phyloP scores from a whole-genome alignment of 1,140 invertebrate genomes.

The Drosophila hydei region DNA sequence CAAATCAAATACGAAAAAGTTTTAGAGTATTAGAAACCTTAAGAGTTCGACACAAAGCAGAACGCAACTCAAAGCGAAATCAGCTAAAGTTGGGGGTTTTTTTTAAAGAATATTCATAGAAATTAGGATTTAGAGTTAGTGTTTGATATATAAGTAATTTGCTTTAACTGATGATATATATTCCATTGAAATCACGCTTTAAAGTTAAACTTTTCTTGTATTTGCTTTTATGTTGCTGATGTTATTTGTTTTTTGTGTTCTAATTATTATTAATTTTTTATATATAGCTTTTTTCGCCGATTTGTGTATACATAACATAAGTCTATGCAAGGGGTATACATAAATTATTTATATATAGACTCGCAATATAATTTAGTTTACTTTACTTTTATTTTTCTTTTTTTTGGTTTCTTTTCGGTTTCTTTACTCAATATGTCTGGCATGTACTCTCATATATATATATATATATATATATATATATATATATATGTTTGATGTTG shows the following conservation, averaged over 20 bases:
- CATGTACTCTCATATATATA: constrained; percentile 35
- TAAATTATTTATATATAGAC: constrained; percentile 48
- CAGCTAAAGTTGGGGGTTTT: constrained; percentile 1
- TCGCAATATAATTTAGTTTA: constrained; percentile 63
- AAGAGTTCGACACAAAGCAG: constrained; percentile 31
- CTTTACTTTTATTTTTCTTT: constrained; percentile 44
- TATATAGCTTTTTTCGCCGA: constrained; percentile 24
- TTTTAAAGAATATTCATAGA: neutral
- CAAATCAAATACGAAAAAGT: constrained; percentile 38
- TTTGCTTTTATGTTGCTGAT: constrained; percentile 73
- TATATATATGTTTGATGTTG: constrained; percentile 21
- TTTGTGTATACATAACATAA: constrained; percentile 71
- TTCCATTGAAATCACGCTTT: constrained; percentile 81
- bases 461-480: too few relatives aligned
- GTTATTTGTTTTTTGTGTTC: constrained; percentile 40
- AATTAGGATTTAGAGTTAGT: constrained; percentile 30
- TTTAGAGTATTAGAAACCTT: constrained; percentile 64
- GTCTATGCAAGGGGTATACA: constrained; percentile 74
- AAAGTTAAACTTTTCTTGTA: constrained; percentile 82
- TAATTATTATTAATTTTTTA: constrained; percentile 55
- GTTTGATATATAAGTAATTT: constrained; percentile 60
- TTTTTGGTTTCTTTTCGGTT: too few relatives aligned
- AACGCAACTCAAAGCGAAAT: constrained; percentile 44
- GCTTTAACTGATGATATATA: constrained; percentile 81
- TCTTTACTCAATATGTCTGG: constrained; percentile 54